These are phyloP conservation scores for Caerostris extrusa DNA, from an alignment of 1,140 invertebrate genomes.

Conservation along the genomic window DNA sequence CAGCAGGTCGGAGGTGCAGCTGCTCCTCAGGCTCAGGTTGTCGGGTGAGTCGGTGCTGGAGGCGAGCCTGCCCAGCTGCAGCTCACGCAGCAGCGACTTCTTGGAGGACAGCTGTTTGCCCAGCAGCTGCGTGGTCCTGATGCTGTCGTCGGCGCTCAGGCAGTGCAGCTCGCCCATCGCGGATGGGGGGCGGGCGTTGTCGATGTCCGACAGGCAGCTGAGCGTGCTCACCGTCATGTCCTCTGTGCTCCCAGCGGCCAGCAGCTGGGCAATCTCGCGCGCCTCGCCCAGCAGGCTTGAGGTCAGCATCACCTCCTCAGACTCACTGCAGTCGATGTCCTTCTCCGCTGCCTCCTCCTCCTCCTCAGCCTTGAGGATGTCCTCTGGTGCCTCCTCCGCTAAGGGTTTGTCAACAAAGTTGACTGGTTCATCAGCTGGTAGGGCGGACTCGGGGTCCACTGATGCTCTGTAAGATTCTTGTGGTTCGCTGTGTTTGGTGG, in stretches of 20 bases:
- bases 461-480: too few relatives aligned
- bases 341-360: conserved; percentile 9
- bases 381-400: not conserved
- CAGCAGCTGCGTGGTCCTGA: not conserved
- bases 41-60: conserved; percentile 81
- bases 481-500: not conserved
- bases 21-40: conserved; percentile 84
- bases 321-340: conserved; percentile 56
- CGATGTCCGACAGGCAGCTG: conserved; percentile 85
- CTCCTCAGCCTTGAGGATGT: not conserved
- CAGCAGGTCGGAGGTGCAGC: conserved; percentile 85
- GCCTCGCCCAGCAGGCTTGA: conserved; percentile 82
- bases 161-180: conserved; percentile 83
- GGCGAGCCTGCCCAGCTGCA: conserved; percentile 55
- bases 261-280: conserved; percentile 79
- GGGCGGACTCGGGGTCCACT: not conserved
- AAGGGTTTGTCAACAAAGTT: too few relatives aligned
- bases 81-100: conserved; percentile 47
- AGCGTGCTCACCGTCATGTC: conserved; percentile 82
- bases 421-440: not conserved
- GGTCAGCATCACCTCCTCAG: conserved; percentile 42
- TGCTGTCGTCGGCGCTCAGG: conserved; percentile 79
- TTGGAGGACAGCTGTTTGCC: not conserved
- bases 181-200: conserved; percentile 89
- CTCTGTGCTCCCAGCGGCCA: conserved; percentile 61